Base-by-base conservation (phyloP, 2,113 vertebrate genomes). In the Macrotis lagotis region DNA sequence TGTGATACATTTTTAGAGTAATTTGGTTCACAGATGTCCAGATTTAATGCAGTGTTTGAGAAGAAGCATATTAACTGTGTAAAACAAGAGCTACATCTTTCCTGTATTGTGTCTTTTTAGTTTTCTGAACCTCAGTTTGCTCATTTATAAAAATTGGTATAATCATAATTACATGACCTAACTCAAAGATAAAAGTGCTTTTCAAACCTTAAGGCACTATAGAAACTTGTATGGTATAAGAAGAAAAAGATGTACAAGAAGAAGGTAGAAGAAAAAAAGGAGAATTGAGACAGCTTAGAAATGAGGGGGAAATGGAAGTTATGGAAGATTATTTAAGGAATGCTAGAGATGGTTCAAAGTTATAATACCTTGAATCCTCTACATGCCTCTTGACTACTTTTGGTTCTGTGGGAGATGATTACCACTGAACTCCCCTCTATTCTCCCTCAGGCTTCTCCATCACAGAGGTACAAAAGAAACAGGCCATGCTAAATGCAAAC, bases 381-480 rank as follows among this genome's bases (percentile, higher is more conserved):
- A 14, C 37, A 83, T 83, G 19, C 66, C n/a, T 44, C n/a, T 66
- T 44, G 66, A 83, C 55, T 83, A 16, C n/a, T 83, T 83, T 83
- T 83, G n/a, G n/a, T 19, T 83, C 8, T 44, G 28, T 66, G 24
- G 48, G 28, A 83, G 37, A 25, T 90, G 50, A 49, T 51, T 9
- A 0, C 66, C 25, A 44, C 24, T 0, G 19, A 26, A 3, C 8
- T 74, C 88, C 94, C 31, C 4, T 90, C 0, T 93, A 95, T 93
- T 51, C 5, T 91, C 92, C 91, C 92, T 44, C 96, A 99, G 99
- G 99, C 50, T 99, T 99, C 96, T 99, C 99, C 90, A 99, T 99
- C 96, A 99, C 99, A 0, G 99, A 99, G 93, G 98, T 99, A 95
- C 99, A 99, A 97, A 99, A 99, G 97, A 99, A 99, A 97, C 99